Conservation (phyloP, 1,140 invertebrate species). For the Eueides isabella region DNA sequence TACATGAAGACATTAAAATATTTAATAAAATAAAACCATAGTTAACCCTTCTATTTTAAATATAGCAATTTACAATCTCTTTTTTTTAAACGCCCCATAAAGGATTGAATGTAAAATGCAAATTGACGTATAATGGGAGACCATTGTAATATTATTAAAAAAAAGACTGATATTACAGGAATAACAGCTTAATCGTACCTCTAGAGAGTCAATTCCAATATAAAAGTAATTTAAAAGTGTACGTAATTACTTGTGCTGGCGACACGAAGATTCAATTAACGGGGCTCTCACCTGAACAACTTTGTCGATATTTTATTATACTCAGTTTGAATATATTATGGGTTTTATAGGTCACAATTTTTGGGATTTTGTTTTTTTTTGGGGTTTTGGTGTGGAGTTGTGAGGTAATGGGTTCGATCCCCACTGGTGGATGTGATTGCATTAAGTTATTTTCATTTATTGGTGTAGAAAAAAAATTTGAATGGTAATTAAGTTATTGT, state of each 20-base stretch:
- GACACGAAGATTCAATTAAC: slow-evolving; percentile 27
- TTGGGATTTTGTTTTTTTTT: not conserved
- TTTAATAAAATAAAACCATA: too few species aligned
- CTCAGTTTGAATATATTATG: not conserved
- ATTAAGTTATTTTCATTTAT: too few species aligned
- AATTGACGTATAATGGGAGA: not conserved
- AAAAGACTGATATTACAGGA: not conserved
- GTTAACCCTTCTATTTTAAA: too few species aligned
- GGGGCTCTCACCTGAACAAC: slow-evolving; percentile 8
- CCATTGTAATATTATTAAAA: slow-evolving; percentile 1
- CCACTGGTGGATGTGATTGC: too few species aligned
- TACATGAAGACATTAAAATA: too few species aligned
- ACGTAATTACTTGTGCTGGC: slow-evolving; percentile 15
- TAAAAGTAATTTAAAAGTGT: slow-evolving; percentile 12
- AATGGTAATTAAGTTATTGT: too few species aligned
- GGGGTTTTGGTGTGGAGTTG: too few species aligned
- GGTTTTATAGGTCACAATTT: not conserved
- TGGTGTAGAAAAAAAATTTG: too few species aligned
- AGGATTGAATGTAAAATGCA: not conserved
- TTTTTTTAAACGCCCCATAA: not conserved
- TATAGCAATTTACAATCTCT: too few species aligned
- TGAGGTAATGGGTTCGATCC: too few species aligned
- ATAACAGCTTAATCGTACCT: not conserved
- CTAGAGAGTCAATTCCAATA: slow-evolving; percentile 8
- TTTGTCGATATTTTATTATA: slow-evolving; percentile 12